Conservation (phyloP, 1,140 invertebrate species). For the Catajapyx aquilonaris region DNA sequence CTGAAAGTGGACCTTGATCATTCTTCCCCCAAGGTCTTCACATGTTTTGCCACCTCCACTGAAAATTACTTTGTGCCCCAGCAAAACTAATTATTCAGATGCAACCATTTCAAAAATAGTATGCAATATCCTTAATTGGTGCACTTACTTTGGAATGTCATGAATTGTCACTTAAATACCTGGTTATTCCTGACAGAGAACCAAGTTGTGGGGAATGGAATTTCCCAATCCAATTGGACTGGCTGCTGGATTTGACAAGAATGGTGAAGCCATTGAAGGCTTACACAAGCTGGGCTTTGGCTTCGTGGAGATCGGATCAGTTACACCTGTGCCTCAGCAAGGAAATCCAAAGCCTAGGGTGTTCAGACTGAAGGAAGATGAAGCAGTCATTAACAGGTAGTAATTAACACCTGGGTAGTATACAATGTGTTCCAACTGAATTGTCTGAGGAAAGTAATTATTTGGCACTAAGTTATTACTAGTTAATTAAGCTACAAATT, state of each 20-base stretch:
- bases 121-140: neutral
- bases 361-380: slow-evolving; percentile 63
- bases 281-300: slow-evolving; percentile 75
- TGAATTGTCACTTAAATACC: neutral
- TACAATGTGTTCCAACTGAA: too few relatives aligned
- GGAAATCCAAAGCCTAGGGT: slow-evolving; percentile 85
- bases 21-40: too few relatives aligned
- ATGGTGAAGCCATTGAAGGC: slow-evolving; percentile 72
- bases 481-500: too few relatives aligned
- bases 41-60: neutral
- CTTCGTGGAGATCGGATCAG: slow-evolving; percentile 89
- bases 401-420: too few relatives aligned
- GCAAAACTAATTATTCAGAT: too few relatives aligned
- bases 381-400: slow-evolving; percentile 84
- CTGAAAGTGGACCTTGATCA: too few relatives aligned
- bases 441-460: too few relatives aligned
- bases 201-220: slow-evolving; percentile 41
- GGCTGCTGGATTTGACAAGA: slow-evolving; percentile 95
- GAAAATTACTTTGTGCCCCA: too few relatives aligned
- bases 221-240: slow-evolving; percentile 83
- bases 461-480: too few relatives aligned
- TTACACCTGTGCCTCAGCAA: slow-evolving; percentile 76
- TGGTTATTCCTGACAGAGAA: slow-evolving; percentile 26
- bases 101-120: neutral
- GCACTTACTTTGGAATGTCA: slow-evolving; percentile 4